phyloP scores from a whole-genome alignment of 1,140 invertebrate species.

The Hylyphantes graminicola region DNA sequence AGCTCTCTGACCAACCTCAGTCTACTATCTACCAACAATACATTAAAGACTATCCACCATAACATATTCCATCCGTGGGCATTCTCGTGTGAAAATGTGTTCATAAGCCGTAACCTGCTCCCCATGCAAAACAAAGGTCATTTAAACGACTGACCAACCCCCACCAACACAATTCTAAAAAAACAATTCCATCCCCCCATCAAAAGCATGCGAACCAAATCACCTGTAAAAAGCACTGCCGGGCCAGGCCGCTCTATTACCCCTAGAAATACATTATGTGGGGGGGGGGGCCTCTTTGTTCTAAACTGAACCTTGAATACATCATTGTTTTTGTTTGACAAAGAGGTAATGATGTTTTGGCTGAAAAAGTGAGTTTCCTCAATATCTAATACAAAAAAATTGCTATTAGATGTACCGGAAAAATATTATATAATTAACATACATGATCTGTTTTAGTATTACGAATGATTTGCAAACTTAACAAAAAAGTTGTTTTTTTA shows the following conservation, averaged over 20 bases:
- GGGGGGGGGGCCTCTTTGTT: conserved; percentile 13
- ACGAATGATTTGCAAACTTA: too few relatives aligned
- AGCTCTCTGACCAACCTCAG: too few relatives aligned
- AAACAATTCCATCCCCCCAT: conserved; percentile 19
- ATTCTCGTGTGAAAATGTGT: too few relatives aligned
- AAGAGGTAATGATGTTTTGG: not conserved
- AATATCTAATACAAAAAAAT: too few relatives aligned
- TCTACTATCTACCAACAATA: too few relatives aligned
- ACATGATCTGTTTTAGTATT: too few relatives aligned
- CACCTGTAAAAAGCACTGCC: conserved; percentile 15
- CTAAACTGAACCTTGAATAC: not conserved
- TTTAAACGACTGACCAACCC: conserved; percentile 5
- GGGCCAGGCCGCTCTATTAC: not conserved
- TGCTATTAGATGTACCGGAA: too few relatives aligned
- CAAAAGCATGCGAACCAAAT: conserved; percentile 28
- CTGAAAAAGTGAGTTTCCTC: too few relatives aligned
- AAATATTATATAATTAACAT: too few relatives aligned
- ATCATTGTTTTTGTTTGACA: not conserved
- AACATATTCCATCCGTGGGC: too few relatives aligned
- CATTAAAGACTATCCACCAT: too few relatives aligned
- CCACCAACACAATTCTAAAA: not conserved
- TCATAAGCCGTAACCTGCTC: conserved; percentile 69
- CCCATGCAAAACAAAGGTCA: conserved; percentile 63
- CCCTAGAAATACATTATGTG: conserved; percentile 9
- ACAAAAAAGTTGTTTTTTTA: too few relatives aligned